These are phyloP conservation scores for Aphaenogaster ashmeadi DNA, from an alignment of 1,140 invertebrate genomes.

Conservation along the genomic window DNA sequence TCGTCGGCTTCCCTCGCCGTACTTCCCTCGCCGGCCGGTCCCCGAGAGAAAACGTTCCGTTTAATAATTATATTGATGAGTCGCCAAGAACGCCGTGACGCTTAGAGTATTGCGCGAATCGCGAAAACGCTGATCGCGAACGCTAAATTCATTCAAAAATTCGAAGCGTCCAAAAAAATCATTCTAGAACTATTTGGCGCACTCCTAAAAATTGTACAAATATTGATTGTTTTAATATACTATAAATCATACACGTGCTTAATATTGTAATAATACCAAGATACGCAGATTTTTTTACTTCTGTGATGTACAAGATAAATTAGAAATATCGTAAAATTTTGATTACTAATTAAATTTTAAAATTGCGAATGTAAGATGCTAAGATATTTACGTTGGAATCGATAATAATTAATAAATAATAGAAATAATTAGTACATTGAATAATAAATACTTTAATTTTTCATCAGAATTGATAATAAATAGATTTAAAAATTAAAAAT, in stretches of 20 bases:
- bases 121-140: background rate
- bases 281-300: background rate
- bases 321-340: background rate
- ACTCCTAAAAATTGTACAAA: background rate
- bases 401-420: background rate
- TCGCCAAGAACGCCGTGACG: background rate
- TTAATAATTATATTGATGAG: conserved; percentile 65
- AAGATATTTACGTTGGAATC: background rate
- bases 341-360: background rate
- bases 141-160: conserved; percentile 2
- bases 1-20: conserved; percentile 28
- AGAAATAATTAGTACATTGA: background rate
- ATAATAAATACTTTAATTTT: conserved; percentile 15
- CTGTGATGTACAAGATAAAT: background rate
- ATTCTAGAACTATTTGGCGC: no score
- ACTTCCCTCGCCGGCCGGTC: background rate
- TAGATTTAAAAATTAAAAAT: background rate
- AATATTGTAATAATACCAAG: background rate
- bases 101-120: background rate
- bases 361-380: background rate
- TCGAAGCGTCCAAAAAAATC: background rate
- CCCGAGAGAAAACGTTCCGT: conserved; percentile 22
- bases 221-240: background rate
- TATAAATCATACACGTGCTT: background rate
- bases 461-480: background rate